A percentile compares a stretch with the other conserved stretches of the same genome.
These are phyloP conservation scores for Dipus sagitta DNA, from an alignment of 2,797 vertebrate genomes.

Conservation along the genomic window DNA sequence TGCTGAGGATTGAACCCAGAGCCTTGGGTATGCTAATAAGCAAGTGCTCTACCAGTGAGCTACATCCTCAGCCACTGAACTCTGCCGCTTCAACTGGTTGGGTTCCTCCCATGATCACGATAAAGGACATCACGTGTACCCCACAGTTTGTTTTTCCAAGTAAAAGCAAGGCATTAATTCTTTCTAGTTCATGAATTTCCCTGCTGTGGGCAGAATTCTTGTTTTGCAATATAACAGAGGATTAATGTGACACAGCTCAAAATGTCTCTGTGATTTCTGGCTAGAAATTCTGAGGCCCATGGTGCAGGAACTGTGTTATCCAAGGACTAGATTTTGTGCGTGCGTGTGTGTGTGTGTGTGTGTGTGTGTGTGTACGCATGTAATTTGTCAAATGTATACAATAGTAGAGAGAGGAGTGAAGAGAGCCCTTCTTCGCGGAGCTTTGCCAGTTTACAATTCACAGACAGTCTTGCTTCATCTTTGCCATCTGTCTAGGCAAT, in stretches of 20 bases:
- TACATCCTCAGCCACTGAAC: too few relatives aligned
- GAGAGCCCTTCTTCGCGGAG: background rate
- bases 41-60: too few relatives aligned
- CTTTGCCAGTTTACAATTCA: background rate
- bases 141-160: conserved; percentile 54
- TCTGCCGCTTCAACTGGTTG: background rate
- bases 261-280: background rate
- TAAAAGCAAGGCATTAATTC: conserved; percentile 43
- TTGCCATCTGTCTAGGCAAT: background rate
- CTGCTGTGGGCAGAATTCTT: conserved; percentile 47
- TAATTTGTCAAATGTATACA: background rate
- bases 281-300: background rate
- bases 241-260: background rate
- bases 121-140: conserved; percentile 1
- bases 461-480: background rate
- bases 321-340: background rate
- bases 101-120: background rate
- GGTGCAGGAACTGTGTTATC: background rate
- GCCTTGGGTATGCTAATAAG: too few relatives aligned
- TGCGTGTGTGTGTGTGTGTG: background rate
- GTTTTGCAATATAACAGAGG: conserved; percentile 62
- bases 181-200: conserved; percentile 51
- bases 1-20: too few relatives aligned
- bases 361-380: too few relatives aligned
- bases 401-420: background rate